phyloP scores from a whole-genome alignment of 2,113 vertebrate species.

The Myrmophylax atrothorax region DNA sequence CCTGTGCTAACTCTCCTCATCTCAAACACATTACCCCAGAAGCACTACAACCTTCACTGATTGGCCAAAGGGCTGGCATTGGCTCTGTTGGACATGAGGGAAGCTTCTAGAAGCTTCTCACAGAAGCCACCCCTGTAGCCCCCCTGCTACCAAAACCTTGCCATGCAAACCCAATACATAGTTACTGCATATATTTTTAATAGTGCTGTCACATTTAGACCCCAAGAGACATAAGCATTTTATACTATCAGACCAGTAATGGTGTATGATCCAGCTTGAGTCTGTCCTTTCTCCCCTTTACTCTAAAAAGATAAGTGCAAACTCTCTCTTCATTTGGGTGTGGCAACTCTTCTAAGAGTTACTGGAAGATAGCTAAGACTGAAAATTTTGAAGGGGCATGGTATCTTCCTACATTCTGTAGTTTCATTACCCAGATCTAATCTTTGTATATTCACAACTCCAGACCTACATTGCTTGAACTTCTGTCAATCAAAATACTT shows the following conservation, averaged over 20 bases:
- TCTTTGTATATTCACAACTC: not conserved
- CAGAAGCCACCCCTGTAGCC: not conserved
- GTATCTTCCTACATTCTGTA: not conserved
- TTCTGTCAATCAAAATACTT: not conserved
- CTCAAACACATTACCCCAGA: not conserved
- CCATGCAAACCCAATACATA: not conserved
- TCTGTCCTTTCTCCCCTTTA: not conserved
- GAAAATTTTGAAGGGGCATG: not conserved
- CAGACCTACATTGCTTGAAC: not conserved
- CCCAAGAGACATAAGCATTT: not conserved
- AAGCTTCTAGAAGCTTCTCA: not conserved
- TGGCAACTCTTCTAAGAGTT: not conserved
- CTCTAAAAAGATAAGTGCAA: not conserved
- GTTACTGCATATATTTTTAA: not conserved
- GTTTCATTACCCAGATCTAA: not conserved
- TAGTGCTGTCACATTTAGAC: not conserved
- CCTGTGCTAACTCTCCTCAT: not conserved
- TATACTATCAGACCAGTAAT: not conserved
- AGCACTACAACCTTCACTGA: not conserved
- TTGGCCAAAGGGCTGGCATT: not conserved
- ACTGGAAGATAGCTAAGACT: not conserved
- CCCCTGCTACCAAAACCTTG: not conserved
- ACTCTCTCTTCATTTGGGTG: not conserved
- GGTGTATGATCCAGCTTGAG: not conserved
- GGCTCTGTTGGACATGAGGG: not conserved